Evolutionary conservation across 2,888 invertebrate genomes (phyloP), one percentile per base, ranked within the genome.

Genomic region (Netelia inedita): DNA sequence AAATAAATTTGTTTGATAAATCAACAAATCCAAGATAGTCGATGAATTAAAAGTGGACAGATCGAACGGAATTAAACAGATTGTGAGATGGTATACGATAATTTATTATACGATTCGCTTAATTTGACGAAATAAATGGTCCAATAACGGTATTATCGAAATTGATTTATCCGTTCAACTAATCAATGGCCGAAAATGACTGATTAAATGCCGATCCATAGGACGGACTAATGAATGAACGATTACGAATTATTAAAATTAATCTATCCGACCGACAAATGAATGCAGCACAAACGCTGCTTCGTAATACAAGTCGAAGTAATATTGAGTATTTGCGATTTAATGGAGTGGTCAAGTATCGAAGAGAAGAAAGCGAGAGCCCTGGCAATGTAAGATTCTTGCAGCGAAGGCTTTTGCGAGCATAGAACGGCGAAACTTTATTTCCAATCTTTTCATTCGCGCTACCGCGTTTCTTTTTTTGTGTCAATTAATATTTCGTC

Each of bases 401-500:
- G 57, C 19, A 57, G 57, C 57, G 57, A 35, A 23, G 46, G 11
- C 19, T 63, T 53, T 53, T 53, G 53, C 14, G 53, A 16, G 6
- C 16, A 53, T 53, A n/a, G 69, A n/a, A n/a, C 11, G 69, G 53
- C 69, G 57, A 53, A 28, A 50, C 35, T 16, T 55, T 69, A 19
- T 61, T 76, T 19, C 35, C 53, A 66, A 72, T 55, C 43, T 53
- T 69, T 65, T 41, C 23, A 16, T 41, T 41, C 65, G 50, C 35
- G 50, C 74, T 53, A 50, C 66, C 53, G 41, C 66, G 46, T 61
- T 81, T 68, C 55, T 80, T 80, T 92, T 90, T 91, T 91, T 90
- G 87, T 89, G 88, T 90, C 91, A 91, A 92, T 92, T 91, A 92
- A 91, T 91, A 92, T 91, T 92, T 91, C 91, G 90, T 91, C 89